Evolutionary conservation across 2,888 invertebrate genomes (phyloP).

Genomic region (Melangyna quadrimaculata): DNA sequence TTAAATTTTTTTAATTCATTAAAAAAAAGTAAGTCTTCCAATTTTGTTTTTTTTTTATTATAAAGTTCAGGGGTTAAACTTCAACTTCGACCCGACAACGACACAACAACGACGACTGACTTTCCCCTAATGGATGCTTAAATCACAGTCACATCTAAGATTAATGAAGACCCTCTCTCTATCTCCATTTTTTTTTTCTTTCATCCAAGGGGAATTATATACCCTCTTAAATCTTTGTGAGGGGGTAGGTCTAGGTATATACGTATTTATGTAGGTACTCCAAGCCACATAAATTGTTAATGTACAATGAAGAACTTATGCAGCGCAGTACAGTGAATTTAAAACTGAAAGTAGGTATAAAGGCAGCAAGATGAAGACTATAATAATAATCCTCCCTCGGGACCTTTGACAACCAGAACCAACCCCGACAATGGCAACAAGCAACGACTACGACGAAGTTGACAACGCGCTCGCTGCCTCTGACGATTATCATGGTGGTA

Average conservation of each 20-base stretch:
- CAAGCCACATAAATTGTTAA: slow-evolving; percentile 46
- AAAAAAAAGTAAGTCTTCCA: background rate
- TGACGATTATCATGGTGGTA: slow-evolving; percentile 9
- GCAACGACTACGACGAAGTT: background rate
- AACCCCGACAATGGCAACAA: background rate
- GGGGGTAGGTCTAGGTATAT: too few relatives aligned
- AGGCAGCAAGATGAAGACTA: slow-evolving; percentile 20
- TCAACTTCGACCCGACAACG: slow-evolving; percentile 42
- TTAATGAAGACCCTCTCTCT: slow-evolving; percentile 56
- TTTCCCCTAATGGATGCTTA: slow-evolving; percentile 67
- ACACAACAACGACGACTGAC: background rate
- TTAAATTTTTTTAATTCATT: slow-evolving; percentile 69
- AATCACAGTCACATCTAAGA: slow-evolving; percentile 71
- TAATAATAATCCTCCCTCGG: slow-evolving; percentile 64
- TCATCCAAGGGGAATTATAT: slow-evolving; percentile 12
- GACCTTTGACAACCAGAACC: slow-evolving; percentile 46
- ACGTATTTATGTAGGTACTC: too few relatives aligned
- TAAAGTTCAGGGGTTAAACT: slow-evolving; percentile 69
- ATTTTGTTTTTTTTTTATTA: too few relatives aligned
- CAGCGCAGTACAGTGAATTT: slow-evolving; percentile 40
- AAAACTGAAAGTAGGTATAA: slow-evolving; percentile 31
- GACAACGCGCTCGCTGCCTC: background rate
- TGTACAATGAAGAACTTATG: slow-evolving; percentile 9
- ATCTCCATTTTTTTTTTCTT: background rate
- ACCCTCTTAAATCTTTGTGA: background rate